Evolutionary conservation across 2,113 vertebrate genomes (phyloP), one percentile per base, ranked within the genome.

Genomic region (Passer montanus): DNA sequence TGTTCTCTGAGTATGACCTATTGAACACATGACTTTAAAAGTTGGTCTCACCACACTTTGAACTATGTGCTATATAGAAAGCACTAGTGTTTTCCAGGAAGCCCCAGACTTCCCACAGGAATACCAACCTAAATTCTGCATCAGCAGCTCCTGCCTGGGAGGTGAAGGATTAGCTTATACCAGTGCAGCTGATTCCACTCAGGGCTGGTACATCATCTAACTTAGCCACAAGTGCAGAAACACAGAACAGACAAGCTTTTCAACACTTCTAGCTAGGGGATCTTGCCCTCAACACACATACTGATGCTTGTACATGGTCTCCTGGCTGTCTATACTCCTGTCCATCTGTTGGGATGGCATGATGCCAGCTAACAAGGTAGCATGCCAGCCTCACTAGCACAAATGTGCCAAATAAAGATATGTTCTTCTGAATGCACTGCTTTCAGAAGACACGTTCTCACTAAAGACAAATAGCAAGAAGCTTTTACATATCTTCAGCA

Each of bases 331-430:
- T 97, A 78, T 77, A 52, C 77, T 95, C 90, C 94, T 95, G 96
- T 96, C 97, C 98, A 98, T 98, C 98, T 98, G 98, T 95, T 97
- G 74, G 81, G 44, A 90, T 98, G 98, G 98, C 98, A 89, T 18
- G 4, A 23, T 2, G 98, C 98, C 98, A 98, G 95, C 87, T 94
- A 79, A 75, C 85, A 88, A 96, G 97, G 97, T 85, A 93, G 93
- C 93, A 96, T 1, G 72, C 96, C 47, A 96, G 96, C 94, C 87
- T 89, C 85, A 41, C 95, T 83, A 86, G 95, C 96, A 92, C 83
- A 96, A 97, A 90, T 49, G 85, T 97, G 94, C 96, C 95, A 97
- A 97, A 92, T 89, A 84, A 95, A 95, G 84, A 96, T 46, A 70
- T 78, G 87, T 67, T 94, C 89, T 84, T 96, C 94, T 63, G 52